phyloP scores from a whole-genome alignment of 2,797 vertebrate species.

The Pseudochromis fuscus region DNA sequence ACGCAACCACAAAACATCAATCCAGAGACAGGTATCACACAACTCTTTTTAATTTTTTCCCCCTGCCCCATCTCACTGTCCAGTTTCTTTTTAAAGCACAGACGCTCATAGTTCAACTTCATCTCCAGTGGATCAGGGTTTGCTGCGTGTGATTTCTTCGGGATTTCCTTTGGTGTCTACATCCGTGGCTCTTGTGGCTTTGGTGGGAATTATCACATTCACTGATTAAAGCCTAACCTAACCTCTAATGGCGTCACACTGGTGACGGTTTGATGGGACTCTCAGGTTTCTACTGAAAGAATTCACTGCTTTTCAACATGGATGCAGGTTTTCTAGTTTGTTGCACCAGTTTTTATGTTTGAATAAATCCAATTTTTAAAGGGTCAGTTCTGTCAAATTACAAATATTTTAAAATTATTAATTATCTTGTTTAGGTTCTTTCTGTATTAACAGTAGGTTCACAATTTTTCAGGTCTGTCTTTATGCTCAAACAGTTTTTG shows the following conservation, averaged over 20 bases:
- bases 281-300: neutral
- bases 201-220: constrained; percentile 13
- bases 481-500: neutral
- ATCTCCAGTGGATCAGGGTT: constrained; percentile 30
- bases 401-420: neutral
- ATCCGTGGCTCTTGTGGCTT: constrained; percentile 31
- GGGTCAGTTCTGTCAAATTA: constrained; percentile 36
- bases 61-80: neutral
- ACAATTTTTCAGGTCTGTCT: neutral
- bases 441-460: too few relatives aligned
- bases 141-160: constrained; percentile 37
- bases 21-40: constrained; percentile 76
- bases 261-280: neutral
- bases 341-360: neutral
- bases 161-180: constrained; percentile 29
- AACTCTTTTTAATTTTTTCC: neutral
- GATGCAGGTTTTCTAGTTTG: constrained; percentile 3
- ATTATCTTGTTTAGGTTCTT: too few relatives aligned
- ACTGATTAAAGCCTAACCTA: neutral
- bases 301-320: neutral
- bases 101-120: constrained; percentile 18
- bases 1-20: constrained; percentile 75
- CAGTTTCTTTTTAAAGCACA: constrained; percentile 31
- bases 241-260: neutral
- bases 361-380: constrained; percentile 11